Base-by-base conservation (phyloP, 2,888 invertebrate genomes). In the Caenorhabditis plicata region DNA sequence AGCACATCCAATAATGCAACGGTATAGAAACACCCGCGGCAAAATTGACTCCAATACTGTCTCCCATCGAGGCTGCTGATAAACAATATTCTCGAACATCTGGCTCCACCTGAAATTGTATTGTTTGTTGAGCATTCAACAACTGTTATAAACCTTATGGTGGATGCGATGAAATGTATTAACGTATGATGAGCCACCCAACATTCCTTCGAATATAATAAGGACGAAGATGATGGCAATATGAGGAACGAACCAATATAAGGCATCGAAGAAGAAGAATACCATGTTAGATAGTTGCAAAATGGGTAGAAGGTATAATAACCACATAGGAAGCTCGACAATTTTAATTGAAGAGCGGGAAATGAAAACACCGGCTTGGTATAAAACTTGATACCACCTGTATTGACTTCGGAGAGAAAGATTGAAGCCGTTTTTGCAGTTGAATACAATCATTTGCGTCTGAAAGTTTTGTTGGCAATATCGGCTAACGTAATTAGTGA, bases 291-390 rank as follows among this genome's bases (percentile, higher is more conserved):
- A 62, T 36, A 86, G 83, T 86, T 82, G 73, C 64, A 83, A 56
- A 26, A 79, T 38, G 4, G 80, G 78, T n/a, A 78, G 49, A 1
- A 77, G 31, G 40, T 62, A 70, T 1, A 77, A 56, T 2, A 64
- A 53, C 48, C 54, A 54, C 22, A 85, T 85, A 41, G 86, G 84
- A 29, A 90, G 85, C 57, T 86, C 86, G 50, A 89, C 80, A 17
- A 89, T 72, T 80, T 88, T 88, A 7, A 90, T 88, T 0, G 90
- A 90, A 2, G 90, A 90, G 52, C 90, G 85, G 0, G 90, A 90
- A 27, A 90, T 83, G 73, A 90, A 89, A 0, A 91, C 90, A 23
- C 90, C 91, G 39, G 90, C 84, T 82, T 91, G 90, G 81, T 91
- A 91, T 70, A 87, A 57, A 2, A 75, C 77, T 56, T 78, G 60